Evolutionary conservation across 2,113 vertebrate genomes (phyloP), one percentile per base, ranked within the genome.

Genomic region (Onychostruthus taczanowskii): DNA sequence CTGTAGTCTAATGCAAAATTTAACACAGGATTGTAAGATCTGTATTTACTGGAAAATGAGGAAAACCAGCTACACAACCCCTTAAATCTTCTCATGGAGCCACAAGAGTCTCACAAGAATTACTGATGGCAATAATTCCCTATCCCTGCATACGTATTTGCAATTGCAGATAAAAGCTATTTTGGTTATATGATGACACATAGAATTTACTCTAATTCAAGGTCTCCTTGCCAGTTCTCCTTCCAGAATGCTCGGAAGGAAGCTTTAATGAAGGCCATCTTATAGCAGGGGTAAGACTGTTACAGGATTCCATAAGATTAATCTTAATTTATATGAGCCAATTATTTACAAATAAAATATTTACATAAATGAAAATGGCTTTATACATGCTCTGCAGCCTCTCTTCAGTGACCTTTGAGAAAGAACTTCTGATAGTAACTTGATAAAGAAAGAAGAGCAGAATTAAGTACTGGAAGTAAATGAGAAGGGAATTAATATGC

Each of bases 261-360:
- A 85, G 81, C 19, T 74, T 61, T 79, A 90, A 72, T 79, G 66
- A 85, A 84, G 73, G 19, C 20, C 27, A 61, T 85, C 74, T 89
- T 68, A 76, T 53, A 63, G 15, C 62, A 87, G 24, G 30, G 28
- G 9, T 89, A 56, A 68, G 53, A 55, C 44, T 85, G 16, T 87
- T 76, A 75, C 6, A 90, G 27, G 13, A 59, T 82, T 79, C 55
- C 23, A 26, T 56, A 93, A 89, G 47, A 91, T 61, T 82, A 0
- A 56, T 75, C 62, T 64, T 41, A 68, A 76, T 64, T 82, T 76
- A 61, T 59, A 72, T 23, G 5, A 84, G 49, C 27, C 44, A 87
- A 89, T 50, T 87, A 84, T 78, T 94, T 88, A 62, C 58, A 89
- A 94, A 76, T 77, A 84, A 89, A 85, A 62, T 49, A 91, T 69